phyloP scores from a whole-genome alignment of 2,888 invertebrate species.

The Arrhopalites spinosus region DNA sequence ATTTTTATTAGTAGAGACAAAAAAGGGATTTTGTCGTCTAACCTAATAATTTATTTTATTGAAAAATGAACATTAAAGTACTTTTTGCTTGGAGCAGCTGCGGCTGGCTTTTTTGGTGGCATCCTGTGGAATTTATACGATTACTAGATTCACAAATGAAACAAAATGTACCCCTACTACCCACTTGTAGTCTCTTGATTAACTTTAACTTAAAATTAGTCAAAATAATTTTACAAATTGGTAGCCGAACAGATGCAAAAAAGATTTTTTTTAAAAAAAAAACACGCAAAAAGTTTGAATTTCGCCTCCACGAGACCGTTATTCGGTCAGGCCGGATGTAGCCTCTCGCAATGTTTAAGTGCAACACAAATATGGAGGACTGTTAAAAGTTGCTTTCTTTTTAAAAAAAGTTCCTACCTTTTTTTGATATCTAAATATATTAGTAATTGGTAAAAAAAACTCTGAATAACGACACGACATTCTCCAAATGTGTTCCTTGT shows the following conservation, averaged over 20 bases:
- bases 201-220: not conserved
- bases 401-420: not conserved
- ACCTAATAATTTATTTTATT: too few species aligned
- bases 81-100: constrained; percentile 83
- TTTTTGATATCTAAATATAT: too few species aligned
- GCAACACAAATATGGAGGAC: too few species aligned
- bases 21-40: too few species aligned
- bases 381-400: not conserved
- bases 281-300: not conserved
- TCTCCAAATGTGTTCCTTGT: not conserved
- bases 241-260: not conserved
- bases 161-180: not conserved
- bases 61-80: too few species aligned
- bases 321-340: too few species aligned
- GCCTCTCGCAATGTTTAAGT: too few species aligned
- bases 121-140: constrained; percentile 55
- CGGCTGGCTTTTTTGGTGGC: constrained; percentile 61
- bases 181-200: not conserved
- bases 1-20: too few species aligned
- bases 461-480: too few species aligned
- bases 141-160: not conserved
- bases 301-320: not conserved
- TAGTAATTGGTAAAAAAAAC: not conserved
- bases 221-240: not conserved
- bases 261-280: not conserved